A percentile compares a stretch with the other conserved stretches of the same genome.
Conservation (phyloP, 92 coral and sea anemone genomes). For the Porites rus region DNA sequence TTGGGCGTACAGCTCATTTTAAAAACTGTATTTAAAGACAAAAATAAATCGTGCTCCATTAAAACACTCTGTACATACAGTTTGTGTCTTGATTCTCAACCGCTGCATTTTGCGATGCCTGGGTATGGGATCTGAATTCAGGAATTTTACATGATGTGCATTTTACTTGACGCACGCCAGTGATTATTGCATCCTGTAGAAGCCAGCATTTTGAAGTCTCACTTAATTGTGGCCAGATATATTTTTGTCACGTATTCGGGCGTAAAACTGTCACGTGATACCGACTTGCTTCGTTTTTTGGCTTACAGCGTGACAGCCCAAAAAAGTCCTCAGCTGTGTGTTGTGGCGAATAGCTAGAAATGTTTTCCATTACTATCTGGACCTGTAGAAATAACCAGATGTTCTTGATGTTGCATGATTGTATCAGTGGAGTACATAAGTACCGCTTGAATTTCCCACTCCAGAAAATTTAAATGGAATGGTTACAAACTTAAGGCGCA, state of each 20-base stretch:
- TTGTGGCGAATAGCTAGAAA: neutral
- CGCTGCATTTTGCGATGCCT: neutral
- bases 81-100: neutral
- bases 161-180: neutral
- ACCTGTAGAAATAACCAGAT: slow-evolving; percentile 73
- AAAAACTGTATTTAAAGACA: neutral
- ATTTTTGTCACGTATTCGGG: neutral
- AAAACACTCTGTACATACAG: neutral
- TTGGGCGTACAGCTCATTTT: neutral
- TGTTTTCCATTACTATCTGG: slow-evolving; percentile 51
- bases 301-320: slow-evolving; percentile 1
- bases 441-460: slow-evolving; percentile 48
- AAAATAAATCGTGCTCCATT: neutral
- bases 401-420: slow-evolving; percentile 59
- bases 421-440: slow-evolving; percentile 74
- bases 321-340: neutral
- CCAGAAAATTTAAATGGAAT: too few species aligned
- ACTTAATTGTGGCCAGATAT: neutral
- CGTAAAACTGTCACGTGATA: slow-evolving; percentile 11
- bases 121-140: neutral
- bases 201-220: neutral
- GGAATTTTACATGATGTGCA: neutral
- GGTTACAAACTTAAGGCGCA: too few species aligned
- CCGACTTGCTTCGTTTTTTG: neutral
- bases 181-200: neutral